Percentiles rank a stretch among this genome's conserved stretches.
phyloP scores from a whole-genome alignment of 2,888 invertebrate species.

The Callyntrura guangdongensis region DNA sequence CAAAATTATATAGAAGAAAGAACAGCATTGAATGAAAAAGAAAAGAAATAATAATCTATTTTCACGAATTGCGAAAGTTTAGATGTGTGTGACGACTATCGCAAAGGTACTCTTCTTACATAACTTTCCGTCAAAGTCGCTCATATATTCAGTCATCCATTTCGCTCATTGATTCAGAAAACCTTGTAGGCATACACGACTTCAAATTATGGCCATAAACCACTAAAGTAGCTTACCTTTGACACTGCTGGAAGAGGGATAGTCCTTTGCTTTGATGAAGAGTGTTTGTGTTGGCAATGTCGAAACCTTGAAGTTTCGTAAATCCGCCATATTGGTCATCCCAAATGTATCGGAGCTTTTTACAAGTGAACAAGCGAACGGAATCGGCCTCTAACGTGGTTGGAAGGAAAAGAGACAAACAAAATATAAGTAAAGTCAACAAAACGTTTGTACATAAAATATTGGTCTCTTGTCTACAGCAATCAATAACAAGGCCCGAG shows the following conservation, averaged over 20 bases:
- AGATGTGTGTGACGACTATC: no score
- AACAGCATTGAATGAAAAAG: no score
- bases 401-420: neutral
- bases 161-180: neutral
- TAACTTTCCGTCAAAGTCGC: no score
- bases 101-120: no score
- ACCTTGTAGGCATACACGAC: neutral
- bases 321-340: slow-evolving; percentile 90
- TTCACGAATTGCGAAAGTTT: no score
- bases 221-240: slow-evolving; percentile 87
- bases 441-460: neutral
- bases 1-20: no score
- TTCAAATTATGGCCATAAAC: neutral
- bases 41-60: no score
- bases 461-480: slow-evolving; percentile 14
- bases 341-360: slow-evolving; percentile 94
- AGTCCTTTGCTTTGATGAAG: slow-evolving; percentile 90
- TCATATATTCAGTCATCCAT: neutral
- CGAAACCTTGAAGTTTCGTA: slow-evolving; percentile 91
- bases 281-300: slow-evolving; percentile 89
- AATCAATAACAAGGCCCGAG: neutral
- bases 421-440: slow-evolving; percentile 14
- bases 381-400: slow-evolving; percentile 60
- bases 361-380: slow-evolving; percentile 91
- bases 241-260: slow-evolving; percentile 88